phyloP scores from a whole-genome alignment of 2,888 invertebrate species.

The Anticlea derivata region DNA sequence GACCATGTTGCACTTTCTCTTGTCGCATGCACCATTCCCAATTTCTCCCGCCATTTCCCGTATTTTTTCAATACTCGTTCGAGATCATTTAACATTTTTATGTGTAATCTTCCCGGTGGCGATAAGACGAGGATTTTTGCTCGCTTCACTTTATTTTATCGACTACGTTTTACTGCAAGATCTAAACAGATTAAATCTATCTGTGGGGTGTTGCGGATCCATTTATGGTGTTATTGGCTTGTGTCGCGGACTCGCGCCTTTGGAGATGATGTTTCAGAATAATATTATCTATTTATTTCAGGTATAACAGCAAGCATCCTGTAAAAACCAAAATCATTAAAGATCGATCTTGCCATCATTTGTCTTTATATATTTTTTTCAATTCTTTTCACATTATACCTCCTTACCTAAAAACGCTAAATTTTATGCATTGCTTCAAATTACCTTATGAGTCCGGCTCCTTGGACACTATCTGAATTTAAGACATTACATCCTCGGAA shows the following conservation, averaged over 20 bases:
- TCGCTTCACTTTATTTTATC: constrained; percentile 79
- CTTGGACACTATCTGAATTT: too few relatives aligned
- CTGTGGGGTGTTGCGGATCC: constrained; percentile 60
- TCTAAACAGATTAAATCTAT: constrained; percentile 81
- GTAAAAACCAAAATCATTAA: too few relatives aligned
- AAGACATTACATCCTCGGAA: too few relatives aligned
- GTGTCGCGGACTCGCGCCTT: constrained; percentile 44
- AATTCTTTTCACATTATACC: too few relatives aligned
- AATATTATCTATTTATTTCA: too few relatives aligned
- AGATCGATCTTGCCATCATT: too few relatives aligned
- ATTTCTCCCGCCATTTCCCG: constrained; percentile 69
- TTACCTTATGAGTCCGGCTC: too few relatives aligned
- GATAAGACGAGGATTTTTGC: constrained; percentile 69
- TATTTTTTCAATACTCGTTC: constrained; percentile 82
- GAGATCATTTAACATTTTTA: constrained; percentile 83
- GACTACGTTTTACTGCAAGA: constrained; percentile 72
- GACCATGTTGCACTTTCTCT: constrained; percentile 40
- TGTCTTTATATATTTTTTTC: too few relatives aligned
- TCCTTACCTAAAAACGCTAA: too few relatives aligned
- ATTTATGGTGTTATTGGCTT: constrained; percentile 63
- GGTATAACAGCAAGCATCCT: too few relatives aligned
- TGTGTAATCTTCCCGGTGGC: constrained; percentile 80
- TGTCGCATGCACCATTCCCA: constrained; percentile 42
- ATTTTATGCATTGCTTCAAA: too few relatives aligned
- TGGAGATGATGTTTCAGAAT: too few relatives aligned